These are phyloP conservation scores for Alloscopus bannaensis DNA, from an alignment of 2,888 invertebrate species.

Conservation along the genomic window DNA sequence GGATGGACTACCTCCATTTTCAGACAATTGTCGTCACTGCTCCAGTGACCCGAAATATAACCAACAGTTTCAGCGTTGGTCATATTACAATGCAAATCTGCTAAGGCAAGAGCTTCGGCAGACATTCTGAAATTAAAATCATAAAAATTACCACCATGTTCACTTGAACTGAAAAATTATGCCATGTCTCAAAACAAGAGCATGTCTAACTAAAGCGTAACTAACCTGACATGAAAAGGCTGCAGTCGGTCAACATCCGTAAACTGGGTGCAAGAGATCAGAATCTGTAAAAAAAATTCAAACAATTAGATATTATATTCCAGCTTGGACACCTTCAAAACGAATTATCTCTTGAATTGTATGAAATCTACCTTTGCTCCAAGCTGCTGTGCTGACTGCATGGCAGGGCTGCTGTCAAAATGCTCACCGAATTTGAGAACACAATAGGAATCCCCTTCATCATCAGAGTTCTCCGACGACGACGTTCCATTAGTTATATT, in stretches of 20 bases:
- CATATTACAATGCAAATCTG: constrained; percentile 93
- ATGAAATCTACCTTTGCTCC: constrained; percentile 70
- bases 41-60: constrained; percentile 97
- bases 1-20: constrained; percentile 72
- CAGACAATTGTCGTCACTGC: constrained; percentile 89
- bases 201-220: too few species aligned
- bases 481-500: constrained; percentile 72
- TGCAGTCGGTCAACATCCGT: constrained; percentile 79
- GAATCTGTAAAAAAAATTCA: constrained; percentile 59
- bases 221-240: constrained; percentile 92
- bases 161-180: too few species aligned
- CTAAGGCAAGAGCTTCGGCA: constrained; percentile 69
- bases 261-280: constrained; percentile 73
- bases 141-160: too few species aligned
- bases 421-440: constrained; percentile 73
- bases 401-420: constrained; percentile 70
- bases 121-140: too few species aligned
- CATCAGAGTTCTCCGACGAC: constrained; percentile 70
- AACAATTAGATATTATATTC: background rate
- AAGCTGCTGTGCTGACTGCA: constrained; percentile 70
- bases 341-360: too few species aligned
- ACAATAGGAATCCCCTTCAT: constrained; percentile 69
- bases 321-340: too few species aligned
- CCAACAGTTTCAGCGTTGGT: constrained; percentile 96
- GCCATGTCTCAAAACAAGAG: too few species aligned